Conservation (phyloP, 2,888 invertebrate genomes). For the Netelia fuscicornis region DNA sequence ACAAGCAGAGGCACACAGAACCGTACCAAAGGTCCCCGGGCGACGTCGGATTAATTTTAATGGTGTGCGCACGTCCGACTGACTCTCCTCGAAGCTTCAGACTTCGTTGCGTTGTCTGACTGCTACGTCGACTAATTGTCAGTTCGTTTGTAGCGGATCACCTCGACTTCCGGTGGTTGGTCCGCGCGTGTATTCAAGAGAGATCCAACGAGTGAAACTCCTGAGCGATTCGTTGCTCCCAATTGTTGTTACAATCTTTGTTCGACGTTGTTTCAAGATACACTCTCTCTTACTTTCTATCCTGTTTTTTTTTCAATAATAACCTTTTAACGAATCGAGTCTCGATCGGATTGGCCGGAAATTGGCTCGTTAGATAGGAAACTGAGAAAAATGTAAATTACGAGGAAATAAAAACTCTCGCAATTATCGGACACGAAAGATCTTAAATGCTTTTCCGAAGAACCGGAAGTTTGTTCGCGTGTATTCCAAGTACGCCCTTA, state of each 20-base stretch:
- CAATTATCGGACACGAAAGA: slow-evolving; percentile 4
- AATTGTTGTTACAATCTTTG: slow-evolving; percentile 30
- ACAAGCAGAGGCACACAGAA: slow-evolving; percentile 34
- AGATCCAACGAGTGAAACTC: slow-evolving; percentile 28
- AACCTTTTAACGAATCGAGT: too few species aligned
- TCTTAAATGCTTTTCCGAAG: slow-evolving; percentile 41
- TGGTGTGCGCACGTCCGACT: slow-evolving; percentile 42
- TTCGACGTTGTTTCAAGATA: not conserved
- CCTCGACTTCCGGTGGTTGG: slow-evolving; percentile 67
- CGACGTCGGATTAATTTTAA: slow-evolving; percentile 65
- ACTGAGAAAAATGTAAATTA: not conserved
- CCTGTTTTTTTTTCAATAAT: too few species aligned
- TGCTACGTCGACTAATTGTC: slow-evolving; percentile 61
- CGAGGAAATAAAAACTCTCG: not conserved
- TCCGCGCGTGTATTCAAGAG: slow-evolving; percentile 46
- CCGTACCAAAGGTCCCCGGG: slow-evolving; percentile 48
- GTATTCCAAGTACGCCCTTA: slow-evolving; percentile 43
- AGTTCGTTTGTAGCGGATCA: slow-evolving; percentile 68
- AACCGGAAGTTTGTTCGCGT: slow-evolving; percentile 43
- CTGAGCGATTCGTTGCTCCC: slow-evolving; percentile 18
- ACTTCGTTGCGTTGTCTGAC: not conserved
- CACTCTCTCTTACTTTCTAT: not conserved
- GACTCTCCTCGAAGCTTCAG: slow-evolving; percentile 47
- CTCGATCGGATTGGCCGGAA: not conserved
- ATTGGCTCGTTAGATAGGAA: not conserved